Base-by-base conservation (phyloP, 2,113 vertebrate genomes). In the Pyxicephalus adspersus region DNA sequence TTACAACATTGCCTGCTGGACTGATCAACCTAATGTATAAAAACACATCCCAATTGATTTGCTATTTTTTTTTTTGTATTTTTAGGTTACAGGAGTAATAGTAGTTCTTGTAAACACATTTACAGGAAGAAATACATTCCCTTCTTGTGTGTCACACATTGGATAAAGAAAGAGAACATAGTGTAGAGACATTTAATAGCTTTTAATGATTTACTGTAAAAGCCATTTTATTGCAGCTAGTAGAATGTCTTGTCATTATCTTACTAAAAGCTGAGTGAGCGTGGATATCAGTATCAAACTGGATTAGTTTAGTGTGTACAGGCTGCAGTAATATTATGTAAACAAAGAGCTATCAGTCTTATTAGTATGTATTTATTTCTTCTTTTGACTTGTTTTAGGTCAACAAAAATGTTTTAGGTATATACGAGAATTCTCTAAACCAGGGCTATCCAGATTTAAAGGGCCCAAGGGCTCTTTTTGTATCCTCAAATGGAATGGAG, bases 171-270 rank as follows among this genome's bases (percentile, higher is more conserved):
- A n/a, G 51, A 17, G 29, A 72, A 18, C 51, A 26, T 51, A 16
- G 11, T 26, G 9, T 61, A 61, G 25, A 61, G 22, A 25, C 58
- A 23, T 61, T 25, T 11, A 23, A 61, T 25, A 61, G 22, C 25
- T 23, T 25, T 25, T 64, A 11, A 54, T 70, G 38, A 72, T 55
- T 72, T 72, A 55, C 23, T 3, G 26, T 29, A 31, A 72, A 72
- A 55, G 4, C 19, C 18, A n/a, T 52, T 72, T 54, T n/a, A 54
- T 7, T 71, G 50, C 19, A 13, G 51, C 52, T 55, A 19, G n/a
- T 15, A n/a, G 20, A 55, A 18, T 25, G 23, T 4, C 2, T n/a
- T 31, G 26, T n/a, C 17, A n/a, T 18, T n/a, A 55, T 15, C 28
- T 20, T 20, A 5, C n/a, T 29, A 15, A 54, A 31, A 55, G 68